Conservation (phyloP, 2,888 invertebrate genomes). For the Drosophila flavopinicola region DNA sequence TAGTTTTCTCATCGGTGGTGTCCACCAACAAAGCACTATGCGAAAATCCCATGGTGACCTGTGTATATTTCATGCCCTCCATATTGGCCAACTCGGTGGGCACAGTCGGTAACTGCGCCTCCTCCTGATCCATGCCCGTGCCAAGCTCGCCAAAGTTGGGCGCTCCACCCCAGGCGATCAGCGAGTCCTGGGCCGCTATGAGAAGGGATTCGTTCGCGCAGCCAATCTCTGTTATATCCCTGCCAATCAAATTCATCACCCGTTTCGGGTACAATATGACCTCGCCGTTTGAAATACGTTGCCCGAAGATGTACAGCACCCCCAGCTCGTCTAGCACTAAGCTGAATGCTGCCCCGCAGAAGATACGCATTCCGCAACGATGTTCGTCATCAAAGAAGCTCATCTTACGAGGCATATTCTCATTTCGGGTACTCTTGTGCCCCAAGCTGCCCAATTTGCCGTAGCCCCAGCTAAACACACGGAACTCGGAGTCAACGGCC, state of each 20-base stretch:
- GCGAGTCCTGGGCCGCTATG: constrained; percentile 94
- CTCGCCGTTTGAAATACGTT: constrained; percentile 96
- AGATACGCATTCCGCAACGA: constrained; percentile 91
- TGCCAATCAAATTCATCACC: constrained; percentile 93
- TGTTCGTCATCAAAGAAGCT: constrained; percentile 94
- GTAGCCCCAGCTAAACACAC: constrained; percentile 98
- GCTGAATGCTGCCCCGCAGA: constrained; percentile 94
- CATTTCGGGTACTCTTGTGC: constrained; percentile 94
- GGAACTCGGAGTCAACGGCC: constrained; percentile 93
- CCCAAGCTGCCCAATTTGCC: constrained; percentile 98
- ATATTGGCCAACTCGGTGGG: constrained; percentile 93
- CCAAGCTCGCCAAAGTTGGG: constrained; percentile 97
- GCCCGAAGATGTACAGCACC: constrained; percentile 92
- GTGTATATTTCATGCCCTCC: constrained; percentile 90
- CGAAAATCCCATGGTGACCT: constrained; percentile 93
- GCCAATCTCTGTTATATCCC: constrained; percentile 94
- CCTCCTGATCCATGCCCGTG: constrained; percentile 93
- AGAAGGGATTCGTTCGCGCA: constrained; percentile 93
- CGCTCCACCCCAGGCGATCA: constrained; percentile 97
- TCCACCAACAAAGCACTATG: constrained; percentile 90
- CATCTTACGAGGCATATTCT: constrained; percentile 93
- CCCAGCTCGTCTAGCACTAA: constrained; percentile 92
- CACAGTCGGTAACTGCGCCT: constrained; percentile 92
- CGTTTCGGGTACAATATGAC: constrained; percentile 99
- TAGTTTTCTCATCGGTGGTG: constrained; percentile 85